Base-by-base conservation (phyloP, 2,113 vertebrate genomes). In the Solea solea region DNA sequence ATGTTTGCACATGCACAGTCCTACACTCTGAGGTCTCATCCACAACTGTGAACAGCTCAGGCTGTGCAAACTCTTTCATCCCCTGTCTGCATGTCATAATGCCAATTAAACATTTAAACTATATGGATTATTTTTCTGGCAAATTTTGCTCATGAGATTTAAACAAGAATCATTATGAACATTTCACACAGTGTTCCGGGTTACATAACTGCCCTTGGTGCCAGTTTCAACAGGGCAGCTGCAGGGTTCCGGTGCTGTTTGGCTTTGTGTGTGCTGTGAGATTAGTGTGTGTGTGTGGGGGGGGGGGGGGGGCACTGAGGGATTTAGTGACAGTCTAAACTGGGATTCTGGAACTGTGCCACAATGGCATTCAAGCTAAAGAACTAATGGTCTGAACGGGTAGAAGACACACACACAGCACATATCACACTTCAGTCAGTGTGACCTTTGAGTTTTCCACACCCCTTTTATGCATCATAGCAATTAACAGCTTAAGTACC, bases 321-420 rank as follows among this genome's bases (percentile, higher is more conserved):
- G 82, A 86, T 88, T 74, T 54, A 49, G 77, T 88, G 84, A 76
- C 81, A 69, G 69, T 88, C 93, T 94, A 94, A 94, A 91, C 87
- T 91, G 86, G 88, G 92, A 89, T 28, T 39, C 63, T 88, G 87
- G 74, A 72, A 53, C 46, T 69, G 54, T 60, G 74, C 83, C 88
- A 84, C n/a, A 1, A 46, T 25, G n/a, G 51, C 39, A 70, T 66
- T 70, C 9, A 7, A 69, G 65, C 77, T 46, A 71, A 63, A 85
- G 80, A 71, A 54, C 63, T 42, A 55, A 82, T 15, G 21, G 15
- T 83, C 46, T 76, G 41, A 85, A 80, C 83, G 74, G 46, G 53
- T 48, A 60, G 71, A 46, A 68, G 68, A 72, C 76, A 13, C 60
- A 64, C 63, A 64, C 63, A 54, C 68, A 81, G 70, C 76, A 81